Conservation (phyloP, 1,140 invertebrate species). For the Drosophila mauritiana region DNA sequence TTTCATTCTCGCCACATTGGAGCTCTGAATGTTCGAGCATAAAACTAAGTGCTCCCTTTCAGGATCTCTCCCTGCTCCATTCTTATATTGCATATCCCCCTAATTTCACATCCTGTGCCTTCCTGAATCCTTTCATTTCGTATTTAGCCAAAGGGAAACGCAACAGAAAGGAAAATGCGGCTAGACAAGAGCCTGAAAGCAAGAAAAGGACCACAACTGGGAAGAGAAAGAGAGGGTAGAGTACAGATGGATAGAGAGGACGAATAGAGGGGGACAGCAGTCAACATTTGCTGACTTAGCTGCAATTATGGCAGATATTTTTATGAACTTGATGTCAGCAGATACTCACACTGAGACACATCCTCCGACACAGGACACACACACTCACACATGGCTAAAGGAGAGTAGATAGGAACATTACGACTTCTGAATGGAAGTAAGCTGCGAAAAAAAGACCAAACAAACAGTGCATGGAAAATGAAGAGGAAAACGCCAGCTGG, state of each 20-base stretch:
- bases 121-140: conserved; percentile 69
- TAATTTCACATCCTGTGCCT: conserved; percentile 42
- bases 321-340: conserved; percentile 67
- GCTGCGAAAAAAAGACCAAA: conserved; percentile 13
- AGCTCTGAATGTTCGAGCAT: conserved; percentile 46
- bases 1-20: conserved; percentile 55
- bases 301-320: conserved; percentile 68
- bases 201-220: conserved; percentile 1
- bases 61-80: conserved; percentile 6
- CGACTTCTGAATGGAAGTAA: conserved; percentile 11
- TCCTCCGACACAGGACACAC: conserved; percentile 13
- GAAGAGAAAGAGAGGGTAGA: background rate
- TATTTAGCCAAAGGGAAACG: conserved; percentile 54
- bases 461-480: conserved; percentile 32
- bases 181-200: conserved; percentile 20
- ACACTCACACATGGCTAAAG: background rate
- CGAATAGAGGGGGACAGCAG: conserved; percentile 25
- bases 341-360: conserved; percentile 18
- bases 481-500: conserved; percentile 21
- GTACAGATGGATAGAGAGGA: too few relatives aligned
- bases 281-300: conserved; percentile 65
- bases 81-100: conserved; percentile 6
- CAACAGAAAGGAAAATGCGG: conserved; percentile 52
- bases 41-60: conserved; percentile 66
- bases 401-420: conserved; percentile 3